Percentiles rank a stretch among this genome's conserved stretches.
Conservation (phyloP, 2,888 invertebrate species). For the Polyommatus iphigenia region DNA sequence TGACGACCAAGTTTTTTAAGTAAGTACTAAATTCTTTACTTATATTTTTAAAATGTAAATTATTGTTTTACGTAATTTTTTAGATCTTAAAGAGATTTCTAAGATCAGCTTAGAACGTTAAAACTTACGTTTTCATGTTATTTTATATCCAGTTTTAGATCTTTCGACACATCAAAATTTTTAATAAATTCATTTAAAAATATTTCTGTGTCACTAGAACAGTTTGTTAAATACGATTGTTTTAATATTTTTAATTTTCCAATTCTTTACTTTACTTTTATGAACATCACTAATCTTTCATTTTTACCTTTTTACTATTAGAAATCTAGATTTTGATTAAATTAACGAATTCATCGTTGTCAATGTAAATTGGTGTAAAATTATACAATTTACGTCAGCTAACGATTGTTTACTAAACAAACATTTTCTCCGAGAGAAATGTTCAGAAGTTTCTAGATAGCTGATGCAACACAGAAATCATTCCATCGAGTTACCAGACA, state of each 20-base stretch:
- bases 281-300: no score
- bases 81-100: no score
- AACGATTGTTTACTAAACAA: neutral
- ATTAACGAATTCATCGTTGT: neutral
- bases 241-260: neutral
- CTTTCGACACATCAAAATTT: neutral
- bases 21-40: neutral
- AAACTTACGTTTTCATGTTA: neutral
- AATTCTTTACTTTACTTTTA: no score
- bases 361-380: neutral
- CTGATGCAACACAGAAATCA: constrained; percentile 49
- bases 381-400: neutral
- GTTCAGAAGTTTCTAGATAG: constrained; percentile 43
- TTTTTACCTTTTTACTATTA: neutral
- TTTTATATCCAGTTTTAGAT: neutral
- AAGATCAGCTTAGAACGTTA: neutral
- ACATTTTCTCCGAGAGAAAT: constrained; percentile 30
- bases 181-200: no score
- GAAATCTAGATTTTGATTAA: neutral
- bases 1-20: neutral
- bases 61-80: neutral
- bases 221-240: neutral
- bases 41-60: neutral
- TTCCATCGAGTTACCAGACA: neutral
- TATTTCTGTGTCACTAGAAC: neutral